These are phyloP conservation scores for Scalopus aquaticus DNA, from an alignment of 2,113 vertebrate genomes.

Conservation along the genomic window DNA sequence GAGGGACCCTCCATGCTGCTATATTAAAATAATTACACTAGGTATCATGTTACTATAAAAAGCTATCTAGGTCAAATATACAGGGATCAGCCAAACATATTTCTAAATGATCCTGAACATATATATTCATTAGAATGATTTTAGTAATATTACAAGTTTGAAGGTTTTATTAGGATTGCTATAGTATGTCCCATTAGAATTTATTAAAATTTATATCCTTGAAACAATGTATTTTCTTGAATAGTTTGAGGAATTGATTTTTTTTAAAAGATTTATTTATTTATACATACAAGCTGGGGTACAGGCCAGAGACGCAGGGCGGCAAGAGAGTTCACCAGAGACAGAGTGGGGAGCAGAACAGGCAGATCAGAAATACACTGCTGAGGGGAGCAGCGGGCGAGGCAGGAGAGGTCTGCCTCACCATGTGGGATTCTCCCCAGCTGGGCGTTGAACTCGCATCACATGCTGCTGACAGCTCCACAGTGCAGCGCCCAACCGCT, in stretches of 20 bases:
- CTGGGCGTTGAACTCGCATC: too few species aligned
- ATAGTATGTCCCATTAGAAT: not conserved
- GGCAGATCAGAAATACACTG: too few species aligned
- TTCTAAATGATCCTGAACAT: not conserved
- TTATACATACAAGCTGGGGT: too few species aligned
- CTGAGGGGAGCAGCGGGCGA: too few species aligned
- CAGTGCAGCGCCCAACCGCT: too few species aligned
- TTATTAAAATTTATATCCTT: not conserved
- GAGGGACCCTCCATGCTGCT: not conserved
- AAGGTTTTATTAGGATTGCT: not conserved
- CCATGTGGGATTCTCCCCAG: too few species aligned
- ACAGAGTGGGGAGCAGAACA: too few species aligned
- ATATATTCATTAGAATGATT: not conserved
- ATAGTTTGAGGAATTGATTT: not conserved
- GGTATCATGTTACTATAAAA: not conserved
- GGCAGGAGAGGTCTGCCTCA: too few species aligned
- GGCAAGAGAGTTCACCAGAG: too few species aligned
- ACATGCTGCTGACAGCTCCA: too few species aligned
- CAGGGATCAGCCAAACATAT: not conserved
- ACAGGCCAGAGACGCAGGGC: too few species aligned
- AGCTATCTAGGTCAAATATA: not conserved
- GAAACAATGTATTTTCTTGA: not conserved
- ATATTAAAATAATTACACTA: constrained; percentile 29
- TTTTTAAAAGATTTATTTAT: too few species aligned
- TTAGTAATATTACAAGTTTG: not conserved